Evolutionary conservation across 2,888 invertebrate genomes (phyloP).

Genomic region (Phanerotoma sp.): DNA sequence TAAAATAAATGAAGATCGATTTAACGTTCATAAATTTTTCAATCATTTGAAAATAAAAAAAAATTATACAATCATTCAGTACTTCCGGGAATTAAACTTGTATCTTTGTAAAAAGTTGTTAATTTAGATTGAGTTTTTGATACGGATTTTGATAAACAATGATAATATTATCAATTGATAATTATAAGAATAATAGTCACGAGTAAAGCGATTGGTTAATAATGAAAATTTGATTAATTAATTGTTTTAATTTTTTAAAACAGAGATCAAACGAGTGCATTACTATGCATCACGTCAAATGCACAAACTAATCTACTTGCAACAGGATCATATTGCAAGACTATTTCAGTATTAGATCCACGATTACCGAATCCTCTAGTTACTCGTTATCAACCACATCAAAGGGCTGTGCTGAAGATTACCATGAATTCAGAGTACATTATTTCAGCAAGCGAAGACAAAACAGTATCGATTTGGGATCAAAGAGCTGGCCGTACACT

Average conservation of each 20-base stretch:
- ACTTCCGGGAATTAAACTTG: too few relatives aligned
- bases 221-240: too few relatives aligned
- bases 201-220: too few relatives aligned
- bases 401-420: slow-evolving; percentile 59
- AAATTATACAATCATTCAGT: too few relatives aligned
- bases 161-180: background rate
- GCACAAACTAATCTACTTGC: slow-evolving; percentile 58
- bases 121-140: too few relatives aligned
- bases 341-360: slow-evolving; percentile 61
- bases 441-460: slow-evolving; percentile 64
- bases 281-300: slow-evolving; percentile 60
- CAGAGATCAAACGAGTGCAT: slow-evolving; percentile 61
- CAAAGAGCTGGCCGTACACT: slow-evolving; percentile 59
- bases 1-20: too few relatives aligned
- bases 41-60: too few relatives aligned
- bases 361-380: slow-evolving; percentile 57
- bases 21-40: too few relatives aligned
- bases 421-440: slow-evolving; percentile 57
- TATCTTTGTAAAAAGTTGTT: too few relatives aligned
- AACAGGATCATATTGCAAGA: slow-evolving; percentile 62
- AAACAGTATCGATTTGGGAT: slow-evolving; percentile 63
- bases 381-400: slow-evolving; percentile 60
- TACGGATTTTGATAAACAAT: too few relatives aligned
- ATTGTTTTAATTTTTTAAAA: too few relatives aligned
- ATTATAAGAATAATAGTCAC: too few relatives aligned